Percentiles rank a stretch among this genome's conserved stretches.
Conservation (phyloP, 23 tunicate genomes). For the Halocynthia aurantium region DNA sequence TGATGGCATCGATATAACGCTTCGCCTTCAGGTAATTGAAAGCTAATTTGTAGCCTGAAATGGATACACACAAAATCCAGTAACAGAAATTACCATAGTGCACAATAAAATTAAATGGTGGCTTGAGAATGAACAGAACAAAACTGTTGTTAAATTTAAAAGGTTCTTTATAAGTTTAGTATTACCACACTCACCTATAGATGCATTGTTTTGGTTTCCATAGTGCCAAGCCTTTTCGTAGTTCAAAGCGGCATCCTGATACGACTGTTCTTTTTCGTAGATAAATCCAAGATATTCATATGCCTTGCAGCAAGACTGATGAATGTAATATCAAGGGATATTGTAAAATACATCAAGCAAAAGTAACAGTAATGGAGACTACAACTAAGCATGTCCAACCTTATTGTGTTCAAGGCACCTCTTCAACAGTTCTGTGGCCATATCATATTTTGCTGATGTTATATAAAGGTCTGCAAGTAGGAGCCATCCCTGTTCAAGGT, state of each 20-base stretch:
- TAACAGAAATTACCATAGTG: not conserved
- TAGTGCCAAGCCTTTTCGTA: constrained; percentile 89
- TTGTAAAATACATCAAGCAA: too few species aligned
- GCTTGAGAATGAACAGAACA: not conserved
- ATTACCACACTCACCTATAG: constrained; percentile 43
- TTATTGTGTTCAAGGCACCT: constrained; percentile 85
- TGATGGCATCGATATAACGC: constrained; percentile 69
- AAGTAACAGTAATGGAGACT: too few species aligned
- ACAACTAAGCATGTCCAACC: constrained; percentile 11
- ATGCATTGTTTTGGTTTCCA: constrained; percentile 49
- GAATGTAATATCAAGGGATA: too few species aligned
- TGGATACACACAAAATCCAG: constrained; percentile 1
- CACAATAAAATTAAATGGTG: too few species aligned
- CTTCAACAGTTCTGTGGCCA: constrained; percentile 88
- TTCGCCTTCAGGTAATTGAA: constrained; percentile 83
- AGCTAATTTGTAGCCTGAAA: constrained; percentile 83
- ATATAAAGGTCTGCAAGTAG: constrained; percentile 76
- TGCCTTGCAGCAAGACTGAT: constrained; percentile 90
- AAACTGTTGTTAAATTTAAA: not conserved
- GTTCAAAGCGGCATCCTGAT: constrained; percentile 68
- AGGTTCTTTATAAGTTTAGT: not conserved
- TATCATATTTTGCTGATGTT: constrained; percentile 69
- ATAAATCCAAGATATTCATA: constrained; percentile 86
- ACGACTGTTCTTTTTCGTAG: constrained; percentile 83
- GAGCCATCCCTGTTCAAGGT: constrained; percentile 86